Evolutionary conservation across 1,140 invertebrate species (phyloP).

Genomic region (Drosophila melanica): DNA sequence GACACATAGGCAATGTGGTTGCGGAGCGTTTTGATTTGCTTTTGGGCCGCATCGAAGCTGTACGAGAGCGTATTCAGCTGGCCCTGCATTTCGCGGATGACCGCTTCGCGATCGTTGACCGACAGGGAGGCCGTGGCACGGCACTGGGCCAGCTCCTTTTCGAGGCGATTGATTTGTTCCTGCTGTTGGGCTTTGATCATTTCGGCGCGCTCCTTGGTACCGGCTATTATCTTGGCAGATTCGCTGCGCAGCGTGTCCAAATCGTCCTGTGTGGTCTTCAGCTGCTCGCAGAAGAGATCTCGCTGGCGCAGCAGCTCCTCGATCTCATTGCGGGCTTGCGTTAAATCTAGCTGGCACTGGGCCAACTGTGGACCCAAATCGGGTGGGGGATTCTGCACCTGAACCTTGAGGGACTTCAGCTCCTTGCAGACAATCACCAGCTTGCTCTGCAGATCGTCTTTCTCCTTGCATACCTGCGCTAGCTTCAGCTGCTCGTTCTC

Average conservation of each 20-base stretch:
- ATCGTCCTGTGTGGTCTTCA: constrained; percentile 87
- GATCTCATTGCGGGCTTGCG: constrained; percentile 55
- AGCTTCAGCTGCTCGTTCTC: constrained; percentile 89
- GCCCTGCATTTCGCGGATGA: constrained; percentile 83
- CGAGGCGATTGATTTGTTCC: constrained; percentile 87
- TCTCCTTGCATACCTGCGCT: constrained; percentile 88
- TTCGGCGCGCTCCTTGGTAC: constrained; percentile 89
- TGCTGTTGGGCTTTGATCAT: constrained; percentile 86
- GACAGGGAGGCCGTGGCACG: constrained; percentile 86
- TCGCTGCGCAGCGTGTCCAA: constrained; percentile 89
- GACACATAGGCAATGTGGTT: constrained; percentile 81
- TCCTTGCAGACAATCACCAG: constrained; percentile 79
- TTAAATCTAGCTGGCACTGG: constrained; percentile 72
- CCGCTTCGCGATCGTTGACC: constrained; percentile 88
- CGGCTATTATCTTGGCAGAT: constrained; percentile 88
- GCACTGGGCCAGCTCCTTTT: constrained; percentile 87
- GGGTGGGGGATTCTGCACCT: constrained; percentile 42
- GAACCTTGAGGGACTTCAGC: constrained; percentile 64
- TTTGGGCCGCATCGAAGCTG: constrained; percentile 82
- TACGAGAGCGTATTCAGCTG: constrained; percentile 78
- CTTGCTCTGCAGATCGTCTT: constrained; percentile 75
- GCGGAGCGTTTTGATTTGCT: constrained; percentile 80
- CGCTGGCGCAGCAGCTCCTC: constrained; percentile 72
- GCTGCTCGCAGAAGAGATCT: constrained; percentile 77
- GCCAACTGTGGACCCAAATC: constrained; percentile 69